phyloP scores from a whole-genome alignment of 2,797 vertebrate genomes.

The Siniperca undulata region DNA sequence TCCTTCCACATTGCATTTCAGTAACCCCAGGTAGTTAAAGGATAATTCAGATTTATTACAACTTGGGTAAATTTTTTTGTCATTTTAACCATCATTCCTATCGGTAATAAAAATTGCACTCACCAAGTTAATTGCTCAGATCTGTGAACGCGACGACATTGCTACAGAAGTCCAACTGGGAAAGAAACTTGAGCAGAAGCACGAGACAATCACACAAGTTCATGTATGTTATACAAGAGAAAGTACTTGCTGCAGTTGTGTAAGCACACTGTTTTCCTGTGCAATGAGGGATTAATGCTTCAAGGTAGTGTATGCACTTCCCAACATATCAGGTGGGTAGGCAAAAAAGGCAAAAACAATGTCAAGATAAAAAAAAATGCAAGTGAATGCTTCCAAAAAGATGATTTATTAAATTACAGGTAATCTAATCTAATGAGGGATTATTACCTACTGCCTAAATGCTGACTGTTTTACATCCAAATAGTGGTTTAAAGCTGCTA shows the following conservation, averaged over 20 bases:
- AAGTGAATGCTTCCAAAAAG: neutral
- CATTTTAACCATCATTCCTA: constrained; percentile 63
- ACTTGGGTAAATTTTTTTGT: constrained; percentile 47
- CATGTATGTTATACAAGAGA: neutral
- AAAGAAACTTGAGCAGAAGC: constrained; percentile 23
- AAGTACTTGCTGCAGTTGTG: neutral
- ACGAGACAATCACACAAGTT: neutral
- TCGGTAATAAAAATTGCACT: constrained; percentile 45
- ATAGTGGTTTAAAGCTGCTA: constrained; percentile 9
- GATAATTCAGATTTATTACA: constrained; percentile 73
- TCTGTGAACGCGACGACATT: constrained; percentile 37
- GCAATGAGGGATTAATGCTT: neutral
- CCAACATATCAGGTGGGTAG: neutral
- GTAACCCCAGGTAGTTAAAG: constrained; percentile 38
- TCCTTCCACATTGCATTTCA: constrained; percentile 63
- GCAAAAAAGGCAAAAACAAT: neutral
- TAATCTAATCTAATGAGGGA: neutral
- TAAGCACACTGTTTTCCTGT: neutral
- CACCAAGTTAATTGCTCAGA: constrained; percentile 57
- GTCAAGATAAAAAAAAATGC: neutral
- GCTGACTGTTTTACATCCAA: neutral
- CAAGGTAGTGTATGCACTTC: neutral
- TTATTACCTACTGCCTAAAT: neutral
- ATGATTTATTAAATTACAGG: neutral
- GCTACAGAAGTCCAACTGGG: neutral